phyloP scores from a whole-genome alignment of 2,113 vertebrate species.

The human region GRCh38 chr2:189985501-189986000 shows the following conservation, averaged over 20 bases:
- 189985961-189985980: not conserved
- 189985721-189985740: not conserved
- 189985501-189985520: too few relatives aligned
- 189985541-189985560: not conserved
- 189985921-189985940: not conserved
- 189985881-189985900: not conserved
- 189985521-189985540: not conserved
- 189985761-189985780: not conserved
- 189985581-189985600: not conserved
- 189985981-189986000: not conserved
- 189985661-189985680: not conserved
- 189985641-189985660: not conserved
- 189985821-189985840: not conserved
- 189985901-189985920: conserved; percentile 3
- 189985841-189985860: not conserved
- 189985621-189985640: not conserved
- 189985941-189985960: not conserved
- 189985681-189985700: not conserved
- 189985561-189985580: not conserved
- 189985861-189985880: not conserved
- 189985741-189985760: not conserved
- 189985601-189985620: not conserved
- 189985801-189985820: not conserved
- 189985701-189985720: not conserved
- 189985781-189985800: not conserved